A percentile compares a stretch with the other conserved stretches of the same genome.
Evolutionary conservation across 2,797 vertebrate species (phyloP).

Genomic region (Anguilla obscura): DNA sequence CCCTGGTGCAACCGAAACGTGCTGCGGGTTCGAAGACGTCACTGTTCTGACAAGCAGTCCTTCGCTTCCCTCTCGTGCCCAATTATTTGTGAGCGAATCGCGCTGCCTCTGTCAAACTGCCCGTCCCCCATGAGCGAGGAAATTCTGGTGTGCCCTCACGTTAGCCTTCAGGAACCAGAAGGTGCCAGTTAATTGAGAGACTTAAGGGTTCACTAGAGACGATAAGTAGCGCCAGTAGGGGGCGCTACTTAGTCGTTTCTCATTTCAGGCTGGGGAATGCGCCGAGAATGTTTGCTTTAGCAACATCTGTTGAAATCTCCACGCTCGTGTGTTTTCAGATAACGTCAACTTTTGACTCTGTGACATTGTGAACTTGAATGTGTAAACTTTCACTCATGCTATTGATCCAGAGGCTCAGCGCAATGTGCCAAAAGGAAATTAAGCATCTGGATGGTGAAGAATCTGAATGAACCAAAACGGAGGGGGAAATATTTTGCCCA

Average conservation of each 20-base stretch:
- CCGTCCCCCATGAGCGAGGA: constrained; percentile 32
- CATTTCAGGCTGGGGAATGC: neutral
- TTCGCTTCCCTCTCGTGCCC: constrained; percentile 45
- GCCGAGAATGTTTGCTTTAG: neutral
- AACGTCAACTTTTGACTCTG: neutral
- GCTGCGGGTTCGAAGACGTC: too few relatives aligned
- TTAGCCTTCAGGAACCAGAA: neutral
- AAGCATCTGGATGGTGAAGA: neutral
- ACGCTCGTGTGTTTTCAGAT: neutral
- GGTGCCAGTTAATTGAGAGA: neutral
- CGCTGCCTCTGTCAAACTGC: constrained; percentile 39
- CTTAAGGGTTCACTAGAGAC: neutral
- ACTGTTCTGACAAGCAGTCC: constrained; percentile 3
- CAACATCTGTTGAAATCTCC: neutral
- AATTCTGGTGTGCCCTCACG: neutral
- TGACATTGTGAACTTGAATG: neutral
- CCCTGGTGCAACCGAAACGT: neutral
- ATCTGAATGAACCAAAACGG: neutral
- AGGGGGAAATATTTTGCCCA: neutral
- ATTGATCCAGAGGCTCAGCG: neutral
- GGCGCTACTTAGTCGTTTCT: neutral
- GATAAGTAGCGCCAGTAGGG: neutral
- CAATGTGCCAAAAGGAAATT: neutral
- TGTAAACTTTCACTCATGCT: neutral
- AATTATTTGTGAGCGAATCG: constrained; percentile 48